Evolutionary conservation across 2,797 vertebrate species (phyloP).

Genomic region (Lutjanus argentimaculatus): DNA sequence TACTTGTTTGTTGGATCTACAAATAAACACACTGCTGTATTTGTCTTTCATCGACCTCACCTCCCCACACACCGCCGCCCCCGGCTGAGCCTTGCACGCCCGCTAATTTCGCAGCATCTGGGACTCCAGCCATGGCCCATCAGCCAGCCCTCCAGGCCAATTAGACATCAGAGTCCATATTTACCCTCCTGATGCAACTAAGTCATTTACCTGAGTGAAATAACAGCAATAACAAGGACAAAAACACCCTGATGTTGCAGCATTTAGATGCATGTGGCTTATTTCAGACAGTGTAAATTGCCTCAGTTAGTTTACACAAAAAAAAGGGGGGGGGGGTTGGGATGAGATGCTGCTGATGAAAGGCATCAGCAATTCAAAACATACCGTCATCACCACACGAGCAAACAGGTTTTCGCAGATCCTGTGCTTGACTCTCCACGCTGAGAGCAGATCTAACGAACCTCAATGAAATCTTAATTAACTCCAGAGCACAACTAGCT

Average conservation of each 20-base stretch:
- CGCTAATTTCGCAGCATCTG: constrained; percentile 74
- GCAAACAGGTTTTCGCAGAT: constrained; percentile 55
- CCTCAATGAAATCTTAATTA: constrained; percentile 73
- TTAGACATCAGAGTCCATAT: constrained; percentile 74
- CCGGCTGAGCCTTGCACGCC: constrained; percentile 48
- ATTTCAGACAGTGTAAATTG: constrained; percentile 59
- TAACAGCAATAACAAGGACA: constrained; percentile 60
- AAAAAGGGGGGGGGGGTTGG: neutral
- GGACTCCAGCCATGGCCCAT: constrained; percentile 51
- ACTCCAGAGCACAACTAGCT: constrained; percentile 72
- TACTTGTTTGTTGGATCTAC: constrained; percentile 63
- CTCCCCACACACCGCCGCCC: constrained; percentile 26
- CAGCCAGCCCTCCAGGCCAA: constrained; percentile 71
- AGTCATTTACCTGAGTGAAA: constrained; percentile 70
- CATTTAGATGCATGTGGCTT: constrained; percentile 44
- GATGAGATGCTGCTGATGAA: constrained; percentile 59
- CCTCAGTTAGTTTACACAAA: constrained; percentile 54
- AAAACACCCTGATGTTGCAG: constrained; percentile 54
- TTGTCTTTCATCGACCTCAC: constrained; percentile 61
- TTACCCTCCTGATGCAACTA: constrained; percentile 78
- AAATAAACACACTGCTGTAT: constrained; percentile 67
- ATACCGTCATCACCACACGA: constrained; percentile 53
- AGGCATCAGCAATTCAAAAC: constrained; percentile 63
- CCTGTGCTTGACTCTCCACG: constrained; percentile 26
- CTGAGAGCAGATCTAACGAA: constrained; percentile 60